Evolutionary conservation across 1,140 invertebrate genomes (phyloP), one percentile per base, ranked within the genome.

Genomic region (Leptestheria dahalacensis): DNA sequence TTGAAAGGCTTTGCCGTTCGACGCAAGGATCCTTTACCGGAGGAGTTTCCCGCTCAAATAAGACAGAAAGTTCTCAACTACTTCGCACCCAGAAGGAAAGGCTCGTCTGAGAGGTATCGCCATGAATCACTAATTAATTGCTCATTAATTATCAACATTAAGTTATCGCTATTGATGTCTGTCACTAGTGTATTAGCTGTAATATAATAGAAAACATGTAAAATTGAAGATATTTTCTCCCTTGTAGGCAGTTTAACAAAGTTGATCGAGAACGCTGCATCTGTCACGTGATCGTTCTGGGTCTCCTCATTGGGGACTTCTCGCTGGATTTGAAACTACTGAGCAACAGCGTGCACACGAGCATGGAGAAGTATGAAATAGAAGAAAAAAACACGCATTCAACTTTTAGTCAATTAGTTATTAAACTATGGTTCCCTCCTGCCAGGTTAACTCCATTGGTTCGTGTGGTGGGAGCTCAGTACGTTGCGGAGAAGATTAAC

Each of bases 201-300:
- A n/a, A n/a, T n/a, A n/a, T n/a, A n/a, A n/a, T n/a, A n/a, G n/a
- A n/a, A n/a, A n/a, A n/a, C n/a, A n/a, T n/a, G n/a, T n/a, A n/a
- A n/a, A n/a, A n/a, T n/a, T n/a, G n/a, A n/a, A n/a, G n/a, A n/a
- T n/a, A n/a, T n/a, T n/a, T 4, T 60, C 2, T 52, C 9, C 20
- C 28, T 55, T 33, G 9, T 53, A 60, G 58, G 48, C 28, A 23
- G 21, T 29, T 60, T n/a, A 52, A 25, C 26, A 60, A 60, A 29
- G 51, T 60, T 25, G 24, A 33, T 53, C 23, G 58, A 11, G 58
- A 60, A 12, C 49, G 33, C 20, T 33, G 25, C 25, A 50, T 60
- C 52, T 60, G 58, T n/a, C 51, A 60, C 18, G 26, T 52, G 1
- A 60, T 60, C 10, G 58, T 48, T 52, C 25, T 60, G 4, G 25